Evolutionary conservation across 2,113 vertebrate species (phyloP).

Genomic region (Psephotus haematonotus): DNA sequence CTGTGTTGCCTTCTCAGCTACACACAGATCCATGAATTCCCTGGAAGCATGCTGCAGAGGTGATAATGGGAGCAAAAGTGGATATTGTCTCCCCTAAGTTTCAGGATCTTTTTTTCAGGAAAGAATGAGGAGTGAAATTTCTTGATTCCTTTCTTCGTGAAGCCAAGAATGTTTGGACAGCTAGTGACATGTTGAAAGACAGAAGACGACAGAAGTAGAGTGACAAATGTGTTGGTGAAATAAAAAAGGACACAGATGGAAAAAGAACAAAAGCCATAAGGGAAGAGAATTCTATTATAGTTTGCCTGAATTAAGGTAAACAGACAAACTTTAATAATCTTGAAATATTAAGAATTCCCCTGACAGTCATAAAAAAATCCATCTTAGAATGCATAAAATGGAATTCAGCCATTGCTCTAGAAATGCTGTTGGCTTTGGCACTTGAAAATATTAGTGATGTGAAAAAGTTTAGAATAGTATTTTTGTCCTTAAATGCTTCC

Average conservation of each 20-base stretch:
- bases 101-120: not conserved
- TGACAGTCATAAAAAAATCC: not conserved
- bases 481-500: not conserved
- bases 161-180: constrained; percentile 43
- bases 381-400: not conserved
- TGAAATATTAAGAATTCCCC: not conserved
- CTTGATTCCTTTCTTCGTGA: not conserved
- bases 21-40: not conserved
- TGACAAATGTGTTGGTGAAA: constrained; percentile 45
- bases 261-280: constrained; percentile 55
- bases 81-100: not conserved
- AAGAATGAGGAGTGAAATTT: constrained; percentile 8
- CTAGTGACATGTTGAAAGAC: constrained; percentile 27
- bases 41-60: not conserved
- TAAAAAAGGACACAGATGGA: constrained; percentile 55
- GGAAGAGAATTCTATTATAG: not conserved
- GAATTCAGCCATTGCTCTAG: not conserved
- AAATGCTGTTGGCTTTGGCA: not conserved
- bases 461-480: not conserved
- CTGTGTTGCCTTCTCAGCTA: not conserved
- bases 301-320: constrained; percentile 18
- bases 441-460: not conserved
- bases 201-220: constrained; percentile 7
- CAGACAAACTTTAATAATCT: not conserved
- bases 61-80: not conserved